Percentiles rank a stretch among this genome's conserved stretches.
These are phyloP conservation scores for Odocoileus virginianus DNA, from an alignment of 2,113 vertebrate genomes.

Conservation along the genomic window DNA sequence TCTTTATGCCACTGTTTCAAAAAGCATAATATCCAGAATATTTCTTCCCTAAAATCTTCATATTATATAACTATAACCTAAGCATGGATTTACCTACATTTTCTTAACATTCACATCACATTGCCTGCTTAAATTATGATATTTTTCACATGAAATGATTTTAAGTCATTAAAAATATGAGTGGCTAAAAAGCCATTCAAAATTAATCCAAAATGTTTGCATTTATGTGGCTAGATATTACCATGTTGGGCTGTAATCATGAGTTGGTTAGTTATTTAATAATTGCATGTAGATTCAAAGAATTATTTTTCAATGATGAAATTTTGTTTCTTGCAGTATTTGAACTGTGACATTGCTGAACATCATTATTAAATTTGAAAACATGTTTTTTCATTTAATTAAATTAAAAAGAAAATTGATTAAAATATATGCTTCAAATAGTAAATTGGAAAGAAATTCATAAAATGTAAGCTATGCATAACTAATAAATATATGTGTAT, in stretches of 20 bases:
- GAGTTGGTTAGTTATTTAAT: background rate
- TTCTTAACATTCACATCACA: background rate
- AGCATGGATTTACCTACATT: background rate
- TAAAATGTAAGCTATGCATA: background rate
- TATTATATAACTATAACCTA: background rate
- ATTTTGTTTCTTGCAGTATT: background rate
- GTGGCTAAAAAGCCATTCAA: background rate
- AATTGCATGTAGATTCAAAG: background rate
- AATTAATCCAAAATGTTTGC: background rate
- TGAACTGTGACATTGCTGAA: background rate
- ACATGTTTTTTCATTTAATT: background rate
- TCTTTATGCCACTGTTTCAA: background rate
- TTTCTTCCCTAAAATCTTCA: background rate
- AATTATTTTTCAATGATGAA: background rate
- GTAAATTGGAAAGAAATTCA: background rate
- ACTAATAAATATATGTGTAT: background rate
- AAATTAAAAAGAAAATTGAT: background rate
- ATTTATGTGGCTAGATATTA: background rate
- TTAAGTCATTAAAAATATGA: background rate
- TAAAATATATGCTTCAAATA: background rate
- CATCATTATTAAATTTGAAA: background rate
- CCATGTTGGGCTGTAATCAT: background rate
- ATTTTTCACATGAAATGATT: background rate
- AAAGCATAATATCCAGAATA: background rate
- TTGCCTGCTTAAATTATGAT: background rate